Percentiles rank a stretch among this genome's conserved stretches.
These are phyloP conservation scores for Notocelia uddmanniana DNA, from an alignment of 2,888 invertebrate genomes.

Conservation along the genomic window DNA sequence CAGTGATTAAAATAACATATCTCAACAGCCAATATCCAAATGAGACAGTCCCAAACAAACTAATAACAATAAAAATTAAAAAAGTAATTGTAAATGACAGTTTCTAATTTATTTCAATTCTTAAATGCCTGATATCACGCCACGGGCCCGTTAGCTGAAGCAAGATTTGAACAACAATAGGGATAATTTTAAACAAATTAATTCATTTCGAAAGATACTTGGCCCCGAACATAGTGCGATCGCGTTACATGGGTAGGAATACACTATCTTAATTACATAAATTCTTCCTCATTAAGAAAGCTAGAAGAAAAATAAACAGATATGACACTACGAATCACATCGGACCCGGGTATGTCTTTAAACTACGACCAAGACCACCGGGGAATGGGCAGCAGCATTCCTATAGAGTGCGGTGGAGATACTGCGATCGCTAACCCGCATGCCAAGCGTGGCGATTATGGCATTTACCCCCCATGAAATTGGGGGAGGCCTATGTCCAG, in stretches of 20 bases:
- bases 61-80: constrained; percentile 30
- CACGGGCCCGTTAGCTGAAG: constrained; percentile 4
- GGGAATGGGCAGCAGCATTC: no score
- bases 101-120: constrained; percentile 28
- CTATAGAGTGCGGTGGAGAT: no score
- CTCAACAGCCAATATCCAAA: background rate
- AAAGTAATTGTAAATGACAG: constrained; percentile 26
- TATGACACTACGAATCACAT: background rate
- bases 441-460: no score
- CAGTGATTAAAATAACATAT: constrained; percentile 5
- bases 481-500: no score
- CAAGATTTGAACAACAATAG: constrained; percentile 38
- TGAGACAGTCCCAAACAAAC: background rate
- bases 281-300: constrained; percentile 42
- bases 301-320: constrained; percentile 26
- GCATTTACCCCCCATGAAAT: no score
- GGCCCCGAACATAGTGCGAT: constrained; percentile 22
- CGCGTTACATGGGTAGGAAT: constrained; percentile 44
- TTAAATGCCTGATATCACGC: constrained; percentile 41
- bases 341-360: no score
- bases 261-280: constrained; percentile 46
- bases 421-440: no score
- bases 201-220: constrained; percentile 31
- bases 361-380: no score
- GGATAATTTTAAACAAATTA: constrained; percentile 45